Base-by-base conservation (phyloP, 2,888 invertebrate genomes). In the Drosophila siamana region DNA sequence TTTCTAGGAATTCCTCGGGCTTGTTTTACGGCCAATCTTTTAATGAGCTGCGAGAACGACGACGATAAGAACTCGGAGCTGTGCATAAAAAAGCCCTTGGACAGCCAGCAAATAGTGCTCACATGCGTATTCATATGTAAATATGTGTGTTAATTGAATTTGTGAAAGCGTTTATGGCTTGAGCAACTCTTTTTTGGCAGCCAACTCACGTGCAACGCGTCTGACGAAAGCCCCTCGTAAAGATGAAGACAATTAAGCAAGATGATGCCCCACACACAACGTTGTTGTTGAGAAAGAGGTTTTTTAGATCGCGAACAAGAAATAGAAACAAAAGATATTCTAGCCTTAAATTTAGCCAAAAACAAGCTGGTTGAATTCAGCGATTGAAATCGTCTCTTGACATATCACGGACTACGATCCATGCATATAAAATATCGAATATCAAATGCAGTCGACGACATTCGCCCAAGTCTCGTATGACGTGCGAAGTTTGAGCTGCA, bases 111-210 rank as follows among this genome's bases (percentile, higher is more conserved):
- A 11, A 24, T 9, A 36, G 19, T 28, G 44, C 57, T 62, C 30
- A 64, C 43, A 41, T 46, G 19, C 13, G 5, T 13, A 40, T 40
- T n/a, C 15, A 22, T 65, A 15, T 33, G 13, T 43, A 43, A 24
- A 33, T 55, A 55, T 44, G 54, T 62, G 69, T 80, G 78, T 69
- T 77, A 83, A 86, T 80, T 80, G 77, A 65, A 61, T 66, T 77
- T 83, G 84, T 74, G 80, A 86, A 80, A 80, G 84, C 86, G 69
- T 74, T 77, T 60, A 68, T 41, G 44, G 47, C 24, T 36, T 26
- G 44, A 5, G 11, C 57, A 69, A 48, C 43, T 55, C 16, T 67
- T 72, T 70, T 24, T 26, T 61, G 66, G 68, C 68, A 78, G 24
- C 56, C 67, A 68, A 33, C 57, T 77, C 74, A 74, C 74, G 74